phyloP scores from a whole-genome alignment of 2,888 invertebrate genomes.

The Eulithis testata region DNA sequence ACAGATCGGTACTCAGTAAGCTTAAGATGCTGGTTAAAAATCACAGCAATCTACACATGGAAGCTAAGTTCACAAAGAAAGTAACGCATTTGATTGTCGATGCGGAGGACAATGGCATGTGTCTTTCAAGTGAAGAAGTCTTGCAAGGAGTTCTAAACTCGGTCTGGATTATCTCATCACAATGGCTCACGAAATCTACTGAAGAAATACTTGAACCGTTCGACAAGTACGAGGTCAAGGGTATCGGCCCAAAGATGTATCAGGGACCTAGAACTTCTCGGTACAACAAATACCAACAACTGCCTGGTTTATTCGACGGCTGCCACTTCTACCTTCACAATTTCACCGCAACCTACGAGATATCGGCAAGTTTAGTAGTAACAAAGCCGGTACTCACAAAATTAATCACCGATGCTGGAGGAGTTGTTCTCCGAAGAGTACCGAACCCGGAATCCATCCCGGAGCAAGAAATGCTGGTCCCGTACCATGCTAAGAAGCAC shows the following conservation, averaged over 20 bases:
- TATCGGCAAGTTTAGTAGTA: constrained; percentile 66
- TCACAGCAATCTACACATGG: constrained; percentile 65
- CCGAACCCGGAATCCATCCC: constrained; percentile 86
- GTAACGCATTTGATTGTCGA: constrained; percentile 87
- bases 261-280: constrained; percentile 79
- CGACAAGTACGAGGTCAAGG: constrained; percentile 84
- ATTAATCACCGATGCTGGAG: constrained; percentile 85
- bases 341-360: constrained; percentile 70
- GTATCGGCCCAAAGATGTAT: constrained; percentile 69
- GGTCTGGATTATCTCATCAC: constrained; percentile 83
- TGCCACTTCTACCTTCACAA: constrained; percentile 86
- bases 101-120: constrained; percentile 73
- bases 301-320: constrained; percentile 87
- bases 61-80: constrained; percentile 66
- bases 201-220: constrained; percentile 77
- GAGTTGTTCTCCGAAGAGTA: constrained; percentile 83
- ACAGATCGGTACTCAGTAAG: constrained; percentile 60
- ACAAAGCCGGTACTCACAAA: constrained; percentile 74
- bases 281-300: constrained; percentile 80
- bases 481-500: constrained; percentile 85
- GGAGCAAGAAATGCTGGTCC: constrained; percentile 78
- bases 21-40: constrained; percentile 62
- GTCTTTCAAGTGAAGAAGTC: constrained; percentile 80
- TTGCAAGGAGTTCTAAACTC: constrained; percentile 85
- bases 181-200: constrained; percentile 79